A percentile compares a stretch with the other conserved stretches of the same genome.
phyloP scores from a whole-genome alignment of 2,888 invertebrate species.

The Eupithecia insigniata region DNA sequence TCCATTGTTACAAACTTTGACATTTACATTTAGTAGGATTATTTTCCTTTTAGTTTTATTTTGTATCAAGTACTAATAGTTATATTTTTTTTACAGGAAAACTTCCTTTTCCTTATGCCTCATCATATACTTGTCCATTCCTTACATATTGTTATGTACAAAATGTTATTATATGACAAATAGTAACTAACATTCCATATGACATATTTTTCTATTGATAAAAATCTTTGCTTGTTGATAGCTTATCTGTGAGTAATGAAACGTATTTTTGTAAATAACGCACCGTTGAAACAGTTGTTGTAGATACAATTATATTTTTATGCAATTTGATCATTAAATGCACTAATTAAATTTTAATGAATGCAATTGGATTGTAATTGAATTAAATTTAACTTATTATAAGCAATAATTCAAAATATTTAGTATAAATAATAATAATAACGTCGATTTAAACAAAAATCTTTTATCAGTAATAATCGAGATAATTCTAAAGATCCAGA shows the following conservation, averaged over 20 bases:
- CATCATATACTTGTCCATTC: constrained; percentile 33
- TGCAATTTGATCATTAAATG: constrained; percentile 11
- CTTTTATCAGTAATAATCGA: not conserved
- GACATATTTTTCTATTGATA: constrained; percentile 26
- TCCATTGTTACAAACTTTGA: no score
- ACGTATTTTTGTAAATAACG: not conserved
- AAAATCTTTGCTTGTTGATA: constrained; percentile 4
- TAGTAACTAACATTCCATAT: constrained; percentile 29
- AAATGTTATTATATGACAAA: constrained; percentile 35
- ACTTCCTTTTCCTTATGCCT: constrained; percentile 29
- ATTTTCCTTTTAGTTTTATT: not conserved
- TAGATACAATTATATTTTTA: constrained; percentile 4
- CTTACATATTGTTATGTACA: constrained; percentile 28
- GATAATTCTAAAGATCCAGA: not conserved
- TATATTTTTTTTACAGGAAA: constrained; percentile 27
- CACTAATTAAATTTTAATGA: constrained; percentile 16
- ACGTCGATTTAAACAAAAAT: not conserved
- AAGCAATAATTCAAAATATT: not conserved
- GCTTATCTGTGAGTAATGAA: not conserved
- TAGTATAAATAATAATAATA: not conserved
- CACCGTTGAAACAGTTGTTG: not conserved
- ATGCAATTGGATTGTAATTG: constrained; percentile 18
- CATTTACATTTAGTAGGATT: no score
- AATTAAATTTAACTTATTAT: not conserved
- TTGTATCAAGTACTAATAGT: not conserved